phyloP scores from a whole-genome alignment of 2,888 invertebrate species.

The Cephalotes varians region DNA sequence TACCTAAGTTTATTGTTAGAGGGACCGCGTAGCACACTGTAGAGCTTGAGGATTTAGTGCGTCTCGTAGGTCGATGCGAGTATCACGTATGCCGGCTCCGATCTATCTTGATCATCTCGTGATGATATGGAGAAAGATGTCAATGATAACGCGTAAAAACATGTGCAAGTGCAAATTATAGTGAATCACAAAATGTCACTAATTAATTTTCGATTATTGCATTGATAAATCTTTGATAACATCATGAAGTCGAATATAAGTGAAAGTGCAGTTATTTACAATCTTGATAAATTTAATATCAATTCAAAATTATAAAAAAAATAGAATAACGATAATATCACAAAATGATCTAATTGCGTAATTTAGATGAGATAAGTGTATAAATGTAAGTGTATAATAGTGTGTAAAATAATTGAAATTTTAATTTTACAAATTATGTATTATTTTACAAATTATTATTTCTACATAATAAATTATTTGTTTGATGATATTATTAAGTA shows the following conservation, averaged over 20 bases:
- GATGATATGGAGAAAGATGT: not conserved
- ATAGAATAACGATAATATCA: not conserved
- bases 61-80: slow-evolving; percentile 75
- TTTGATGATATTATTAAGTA: not conserved
- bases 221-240: not conserved
- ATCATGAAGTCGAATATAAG: not conserved
- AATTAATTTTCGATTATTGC: not conserved
- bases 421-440: slow-evolving; percentile 5
- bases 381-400: not conserved
- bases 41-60: slow-evolving; percentile 79
- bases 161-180: slow-evolving; percentile 8
- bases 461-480: not conserved
- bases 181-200: not conserved
- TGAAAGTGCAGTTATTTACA: not conserved
- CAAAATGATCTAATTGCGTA: not conserved
- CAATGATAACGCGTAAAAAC: not conserved
- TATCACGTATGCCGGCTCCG: slow-evolving; percentile 69
- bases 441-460: too few relatives aligned
- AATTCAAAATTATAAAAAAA: not conserved
- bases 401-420: too few relatives aligned
- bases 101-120: slow-evolving; percentile 14
- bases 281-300: not conserved
- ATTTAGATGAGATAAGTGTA: not conserved
- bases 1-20: slow-evolving; percentile 82
- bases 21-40: slow-evolving; percentile 70